Percentiles rank a stretch among this genome's conserved stretches.
These are phyloP conservation scores for Psittacula cyanocephala DNA, from an alignment of 2,113 vertebrate species.

Conservation along the genomic window DNA sequence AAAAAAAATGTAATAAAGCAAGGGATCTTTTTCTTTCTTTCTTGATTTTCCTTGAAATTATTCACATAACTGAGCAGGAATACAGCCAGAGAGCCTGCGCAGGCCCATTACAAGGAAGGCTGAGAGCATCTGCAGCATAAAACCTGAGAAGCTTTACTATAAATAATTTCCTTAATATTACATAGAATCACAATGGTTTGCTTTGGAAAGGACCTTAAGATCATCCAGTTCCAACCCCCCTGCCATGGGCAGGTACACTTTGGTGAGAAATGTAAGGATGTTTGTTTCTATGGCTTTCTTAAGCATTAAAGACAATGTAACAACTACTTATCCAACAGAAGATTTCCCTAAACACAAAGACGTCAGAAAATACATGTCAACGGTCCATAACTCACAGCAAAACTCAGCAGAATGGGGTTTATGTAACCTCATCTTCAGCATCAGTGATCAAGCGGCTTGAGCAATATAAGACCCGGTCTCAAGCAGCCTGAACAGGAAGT, in stretches of 20 bases:
- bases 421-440: slow-evolving; percentile 8
- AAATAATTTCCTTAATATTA: neutral
- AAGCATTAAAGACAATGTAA: neutral
- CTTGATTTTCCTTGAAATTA: neutral
- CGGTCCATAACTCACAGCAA: neutral
- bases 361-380: neutral
- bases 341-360: neutral
- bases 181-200: neutral
- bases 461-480: neutral
- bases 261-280: neutral
- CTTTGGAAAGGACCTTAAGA: neutral
- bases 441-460: neutral
- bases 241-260: neutral
- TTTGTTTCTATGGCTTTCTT: neutral
- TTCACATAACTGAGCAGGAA: neutral
- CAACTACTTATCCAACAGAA: neutral
- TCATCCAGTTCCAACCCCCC: neutral
- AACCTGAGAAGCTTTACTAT: neutral
- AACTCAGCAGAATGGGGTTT: neutral
- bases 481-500: neutral
- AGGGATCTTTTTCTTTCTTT: neutral
- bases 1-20: neutral
- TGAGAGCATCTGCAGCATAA: neutral
- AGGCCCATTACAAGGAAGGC: neutral
- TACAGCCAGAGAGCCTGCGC: neutral